A percentile compares a stretch with the other conserved stretches of the same genome.
Evolutionary conservation across 1,140 invertebrate genomes (phyloP).

Genomic region (Mactra quadrangularis): DNA sequence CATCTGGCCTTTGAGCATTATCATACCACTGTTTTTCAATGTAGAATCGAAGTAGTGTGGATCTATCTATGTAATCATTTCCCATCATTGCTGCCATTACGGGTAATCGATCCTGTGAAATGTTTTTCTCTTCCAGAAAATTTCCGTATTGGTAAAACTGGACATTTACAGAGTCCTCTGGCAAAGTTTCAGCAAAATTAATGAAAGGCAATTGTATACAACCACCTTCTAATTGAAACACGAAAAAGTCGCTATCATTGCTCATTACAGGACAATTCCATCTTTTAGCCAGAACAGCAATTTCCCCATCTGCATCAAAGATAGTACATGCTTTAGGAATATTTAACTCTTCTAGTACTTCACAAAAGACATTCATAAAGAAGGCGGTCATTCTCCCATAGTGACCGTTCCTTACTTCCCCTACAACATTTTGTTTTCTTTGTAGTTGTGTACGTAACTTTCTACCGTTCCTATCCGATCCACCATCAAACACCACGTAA

Average conservation of each 20-base stretch:
- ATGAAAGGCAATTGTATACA: constrained; percentile 87
- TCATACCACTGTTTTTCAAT: constrained; percentile 86
- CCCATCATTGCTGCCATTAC: constrained; percentile 91
- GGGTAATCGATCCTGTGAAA: constrained; percentile 86
- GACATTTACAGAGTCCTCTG: constrained; percentile 86
- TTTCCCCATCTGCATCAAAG: constrained; percentile 94
- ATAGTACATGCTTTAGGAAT: constrained; percentile 89
- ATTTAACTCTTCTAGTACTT: constrained; percentile 87
- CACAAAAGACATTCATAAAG: constrained; percentile 88
- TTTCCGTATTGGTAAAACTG: constrained; percentile 90
- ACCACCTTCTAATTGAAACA: constrained; percentile 88
- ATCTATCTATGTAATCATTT: constrained; percentile 91
- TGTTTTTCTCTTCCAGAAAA: constrained; percentile 85
- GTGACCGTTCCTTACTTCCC: constrained; percentile 64
- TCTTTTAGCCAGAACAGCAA: constrained; percentile 90
- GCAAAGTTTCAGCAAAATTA: neutral
- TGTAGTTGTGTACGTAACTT: constrained; percentile 89
- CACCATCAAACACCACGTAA: constrained; percentile 92
- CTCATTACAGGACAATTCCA: constrained; percentile 93
- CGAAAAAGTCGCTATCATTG: constrained; percentile 96
- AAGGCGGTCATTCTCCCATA: constrained; percentile 83
- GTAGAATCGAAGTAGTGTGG: constrained; percentile 88
- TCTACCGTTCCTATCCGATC: constrained; percentile 87
- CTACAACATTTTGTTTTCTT: neutral
- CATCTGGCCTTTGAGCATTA: constrained; percentile 81